These are phyloP conservation scores for Ictidomys tridecemlineatus DNA, from an alignment of 2,113 vertebrate species.

Conservation along the genomic window DNA sequence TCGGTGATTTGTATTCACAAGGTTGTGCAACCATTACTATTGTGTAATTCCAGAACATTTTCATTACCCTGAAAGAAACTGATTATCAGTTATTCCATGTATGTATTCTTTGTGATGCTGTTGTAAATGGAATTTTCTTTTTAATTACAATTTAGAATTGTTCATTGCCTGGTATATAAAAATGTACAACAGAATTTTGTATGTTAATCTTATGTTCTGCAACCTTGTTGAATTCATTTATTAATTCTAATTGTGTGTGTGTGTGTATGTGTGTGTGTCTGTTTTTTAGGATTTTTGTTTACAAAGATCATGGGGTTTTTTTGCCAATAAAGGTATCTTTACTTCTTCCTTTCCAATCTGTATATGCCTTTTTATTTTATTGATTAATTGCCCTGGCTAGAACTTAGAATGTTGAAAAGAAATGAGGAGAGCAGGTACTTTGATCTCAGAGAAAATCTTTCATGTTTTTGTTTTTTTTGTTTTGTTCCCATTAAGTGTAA, in stretches of 20 bases:
- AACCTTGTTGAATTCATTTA: background rate
- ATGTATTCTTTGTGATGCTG: background rate
- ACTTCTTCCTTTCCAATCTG: background rate
- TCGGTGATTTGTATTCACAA: background rate
- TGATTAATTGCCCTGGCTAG: background rate
- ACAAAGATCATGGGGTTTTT: background rate
- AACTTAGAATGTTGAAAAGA: background rate
- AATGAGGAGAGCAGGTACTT: background rate
- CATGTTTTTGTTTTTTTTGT: no score
- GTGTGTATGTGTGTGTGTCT: no score
- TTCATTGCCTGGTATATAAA: background rate
- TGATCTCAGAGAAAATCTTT: background rate
- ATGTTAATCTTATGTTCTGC: background rate
- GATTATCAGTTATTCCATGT: background rate
- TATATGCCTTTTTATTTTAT: background rate
- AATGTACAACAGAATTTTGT: background rate
- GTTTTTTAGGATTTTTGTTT: background rate
- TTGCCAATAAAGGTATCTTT: background rate
- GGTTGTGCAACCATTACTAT: background rate
- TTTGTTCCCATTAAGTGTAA: background rate
- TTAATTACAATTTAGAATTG: background rate
- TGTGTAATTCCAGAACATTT: constrained; percentile 23
- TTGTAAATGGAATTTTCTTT: background rate
- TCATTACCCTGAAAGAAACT: background rate
- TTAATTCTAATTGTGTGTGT: background rate